Evolutionary conservation across 1,140 invertebrate species (phyloP).

Genomic region (Drosophila rhopaloa): DNA sequence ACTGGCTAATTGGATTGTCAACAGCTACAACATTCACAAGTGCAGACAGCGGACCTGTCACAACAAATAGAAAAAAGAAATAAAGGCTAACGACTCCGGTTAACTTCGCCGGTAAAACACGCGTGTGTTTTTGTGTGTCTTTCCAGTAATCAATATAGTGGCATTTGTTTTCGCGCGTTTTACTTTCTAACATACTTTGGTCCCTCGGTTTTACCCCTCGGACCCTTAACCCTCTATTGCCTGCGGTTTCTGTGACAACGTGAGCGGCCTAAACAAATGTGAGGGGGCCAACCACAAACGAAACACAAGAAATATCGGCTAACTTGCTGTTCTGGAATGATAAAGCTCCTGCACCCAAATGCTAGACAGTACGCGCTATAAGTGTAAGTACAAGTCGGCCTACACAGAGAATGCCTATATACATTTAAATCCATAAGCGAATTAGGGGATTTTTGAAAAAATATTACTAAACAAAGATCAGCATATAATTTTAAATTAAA

Average conservation of each 20-base stretch:
- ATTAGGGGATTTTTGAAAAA: too few relatives aligned
- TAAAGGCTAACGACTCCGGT: conserved; percentile 54
- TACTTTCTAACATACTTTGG: conserved; percentile 54
- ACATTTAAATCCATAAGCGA: too few relatives aligned
- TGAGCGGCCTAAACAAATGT: conserved; percentile 59
- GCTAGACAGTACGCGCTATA: conserved; percentile 65
- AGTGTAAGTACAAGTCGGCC: conserved; percentile 59
- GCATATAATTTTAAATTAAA: too few relatives aligned
- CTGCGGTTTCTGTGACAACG: conserved; percentile 73
- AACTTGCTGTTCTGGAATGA: conserved; percentile 52
- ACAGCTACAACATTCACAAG: conserved; percentile 34
- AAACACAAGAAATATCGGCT: conserved; percentile 20
- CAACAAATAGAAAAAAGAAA: conserved; percentile 43
- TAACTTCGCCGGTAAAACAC: conserved; percentile 59
- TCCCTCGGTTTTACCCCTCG: not conserved
- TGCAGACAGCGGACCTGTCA: conserved; percentile 44
- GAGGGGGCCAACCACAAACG: conserved; percentile 9
- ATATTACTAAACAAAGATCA: too few relatives aligned
- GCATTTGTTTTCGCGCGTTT: conserved; percentile 71
- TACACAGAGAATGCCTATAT: too few relatives aligned
- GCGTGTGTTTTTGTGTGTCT: conserved; percentile 13
- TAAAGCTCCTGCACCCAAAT: conserved; percentile 50
- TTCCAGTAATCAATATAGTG: conserved; percentile 76
- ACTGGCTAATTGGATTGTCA: conserved; percentile 76
- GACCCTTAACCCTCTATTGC: conserved; percentile 12